Base-by-base conservation (phyloP, 2,888 invertebrate genomes). In the Dascillus cervinus region DNA sequence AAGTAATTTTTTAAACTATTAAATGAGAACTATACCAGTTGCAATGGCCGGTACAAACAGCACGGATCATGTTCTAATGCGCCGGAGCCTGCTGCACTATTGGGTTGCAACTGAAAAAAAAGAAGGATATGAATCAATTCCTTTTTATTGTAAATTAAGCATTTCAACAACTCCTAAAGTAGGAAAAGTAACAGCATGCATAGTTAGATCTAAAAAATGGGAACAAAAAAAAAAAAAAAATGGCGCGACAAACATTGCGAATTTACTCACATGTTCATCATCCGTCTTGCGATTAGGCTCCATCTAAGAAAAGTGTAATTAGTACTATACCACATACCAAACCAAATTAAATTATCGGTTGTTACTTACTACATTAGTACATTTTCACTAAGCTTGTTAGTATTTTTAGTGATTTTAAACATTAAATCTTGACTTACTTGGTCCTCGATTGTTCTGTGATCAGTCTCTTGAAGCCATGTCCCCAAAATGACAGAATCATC, bases 51-150 rank as follows among this genome's bases (percentile, higher is more conserved):
- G 68, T 90, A 96, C 34, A 98, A 69, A 53, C 87, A 88, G 58
- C 94, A 90, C 2, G 90, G 79, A 69, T 98, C 97, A 61, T 98
- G 96, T 64, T 98, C 97, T 46, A 98, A 65, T 4, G 97, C 94
- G 22, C 95, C 92, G 2, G 95, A 94, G 3, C 95, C 95, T 29
- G 91, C 87, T 3, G 94, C 92, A 62, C 92, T 92, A 57, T 92
- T 86, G 2, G 92, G 87, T 64, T 94, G 89, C 24, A 96, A 67
- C 94, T 96, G 67, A 37, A 57, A 56, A 25, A 32, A 37, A 23
- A 3, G 10, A 23, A 23, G 11, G 11, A 3, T 11, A 23, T 2
- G 3, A 3, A 11, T 23, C 11, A 23, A 23, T 10, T 4, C n/a
- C 2, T 8, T 10, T 10, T 23, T 23, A 23, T 3, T 10, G 21